Conservation (phyloP, 2,113 vertebrate genomes). For the Phylloscopus trochilus region DNA sequence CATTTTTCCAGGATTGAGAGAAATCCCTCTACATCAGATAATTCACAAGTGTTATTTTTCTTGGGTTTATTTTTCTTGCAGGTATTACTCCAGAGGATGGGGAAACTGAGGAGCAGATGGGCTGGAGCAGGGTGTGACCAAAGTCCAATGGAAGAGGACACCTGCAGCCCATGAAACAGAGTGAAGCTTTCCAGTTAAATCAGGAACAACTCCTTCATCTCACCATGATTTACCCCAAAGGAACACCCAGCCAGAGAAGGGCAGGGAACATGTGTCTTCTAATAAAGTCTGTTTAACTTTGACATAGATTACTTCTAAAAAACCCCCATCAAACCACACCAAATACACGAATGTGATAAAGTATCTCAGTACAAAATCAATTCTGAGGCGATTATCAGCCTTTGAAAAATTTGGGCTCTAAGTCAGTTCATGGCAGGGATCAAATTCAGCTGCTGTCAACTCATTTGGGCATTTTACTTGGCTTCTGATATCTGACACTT, state of each 20-base stretch:
- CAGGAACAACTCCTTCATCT: background rate
- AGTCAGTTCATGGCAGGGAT: slow-evolving; percentile 38
- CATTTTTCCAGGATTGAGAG: background rate
- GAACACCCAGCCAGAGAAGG: background rate
- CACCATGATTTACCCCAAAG: background rate
- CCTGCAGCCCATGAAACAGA: background rate
- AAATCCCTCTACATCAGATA: background rate
- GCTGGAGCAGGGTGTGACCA: background rate
- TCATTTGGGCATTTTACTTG: slow-evolving; percentile 42
- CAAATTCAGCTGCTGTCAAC: slow-evolving; percentile 40
- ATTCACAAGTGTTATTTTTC: background rate
- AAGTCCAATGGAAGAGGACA: background rate
- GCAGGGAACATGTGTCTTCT: background rate
- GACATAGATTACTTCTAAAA: background rate
- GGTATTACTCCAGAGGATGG: background rate
- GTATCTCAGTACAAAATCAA: slow-evolving; percentile 66
- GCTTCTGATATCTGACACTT: background rate
- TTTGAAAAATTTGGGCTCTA: slow-evolving; percentile 32
- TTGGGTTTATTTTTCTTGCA: background rate
- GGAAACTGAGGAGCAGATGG: background rate
- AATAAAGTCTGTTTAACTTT: slow-evolving; percentile 50
- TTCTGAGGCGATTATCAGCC: slow-evolving; percentile 61
- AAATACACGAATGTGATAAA: slow-evolving; percentile 54
- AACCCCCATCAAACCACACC: background rate
- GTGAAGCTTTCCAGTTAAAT: background rate